These are phyloP conservation scores for Drosophila ironensis DNA, from an alignment of 1,140 invertebrate species.

Conservation along the genomic window DNA sequence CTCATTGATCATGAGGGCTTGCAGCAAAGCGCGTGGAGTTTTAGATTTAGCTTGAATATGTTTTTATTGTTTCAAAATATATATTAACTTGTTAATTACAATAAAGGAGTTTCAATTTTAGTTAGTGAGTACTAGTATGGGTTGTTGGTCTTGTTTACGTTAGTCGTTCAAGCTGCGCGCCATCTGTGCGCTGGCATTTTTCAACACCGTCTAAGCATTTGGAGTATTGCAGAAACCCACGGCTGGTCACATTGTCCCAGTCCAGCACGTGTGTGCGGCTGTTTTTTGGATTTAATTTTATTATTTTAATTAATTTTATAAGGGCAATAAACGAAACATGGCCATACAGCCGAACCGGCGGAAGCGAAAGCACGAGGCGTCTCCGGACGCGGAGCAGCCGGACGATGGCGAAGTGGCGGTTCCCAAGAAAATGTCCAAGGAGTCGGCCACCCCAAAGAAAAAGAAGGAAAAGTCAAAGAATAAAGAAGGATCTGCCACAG, in stretches of 20 bases:
- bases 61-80: conserved; percentile 6
- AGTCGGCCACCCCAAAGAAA: conserved; percentile 63
- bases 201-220: neutral
- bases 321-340: conserved; percentile 36
- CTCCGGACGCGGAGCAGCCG: conserved; percentile 11
- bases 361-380: conserved; percentile 61
- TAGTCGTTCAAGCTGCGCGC: conserved; percentile 13
- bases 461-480: conserved; percentile 27
- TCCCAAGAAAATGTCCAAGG: conserved; percentile 62
- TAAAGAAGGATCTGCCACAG: neutral
- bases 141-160: neutral
- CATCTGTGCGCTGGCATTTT: neutral
- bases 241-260: conserved; percentile 5
- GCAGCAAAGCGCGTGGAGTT: neutral
- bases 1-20: conserved; percentile 10
- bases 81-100: neutral
- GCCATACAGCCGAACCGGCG: conserved; percentile 69
- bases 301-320: conserved; percentile 10
- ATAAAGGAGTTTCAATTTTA: neutral
- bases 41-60: conserved; percentile 3
- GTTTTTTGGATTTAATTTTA: conserved; percentile 18
- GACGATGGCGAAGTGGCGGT: conserved; percentile 64
- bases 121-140: too few relatives aligned
- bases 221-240: neutral
- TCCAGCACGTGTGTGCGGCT: conserved; percentile 47